Conservation (phyloP, 30 jellyfish, hydroid and myxozoan species). For the Phacellophora camtschatica region DNA sequence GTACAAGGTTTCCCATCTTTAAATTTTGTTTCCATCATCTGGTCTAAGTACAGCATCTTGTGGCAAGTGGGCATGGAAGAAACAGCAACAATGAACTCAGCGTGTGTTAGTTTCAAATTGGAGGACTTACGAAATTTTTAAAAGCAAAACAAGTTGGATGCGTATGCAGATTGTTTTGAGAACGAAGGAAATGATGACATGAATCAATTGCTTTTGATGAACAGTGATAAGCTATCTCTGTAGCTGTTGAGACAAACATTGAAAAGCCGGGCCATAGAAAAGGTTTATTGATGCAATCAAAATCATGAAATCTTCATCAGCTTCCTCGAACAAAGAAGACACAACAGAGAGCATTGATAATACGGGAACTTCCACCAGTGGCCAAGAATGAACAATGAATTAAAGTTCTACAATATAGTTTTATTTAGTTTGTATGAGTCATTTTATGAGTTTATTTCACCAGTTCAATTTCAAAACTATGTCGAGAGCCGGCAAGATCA, state of each 20-base stretch:
- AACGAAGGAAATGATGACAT: conserved; percentile 13
- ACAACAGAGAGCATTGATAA: not conserved
- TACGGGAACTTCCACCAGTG: not conserved
- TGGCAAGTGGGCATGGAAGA: not conserved
- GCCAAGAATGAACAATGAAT: not conserved
- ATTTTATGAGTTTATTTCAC: not conserved
- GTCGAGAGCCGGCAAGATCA: not conserved
- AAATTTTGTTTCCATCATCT: not conserved
- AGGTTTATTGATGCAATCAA: not conserved
- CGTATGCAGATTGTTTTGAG: not conserved
- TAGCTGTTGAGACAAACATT: not conserved
- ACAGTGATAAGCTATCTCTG: not conserved
- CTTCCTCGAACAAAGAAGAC: not conserved
- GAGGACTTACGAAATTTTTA: not conserved
- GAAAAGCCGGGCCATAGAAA: conserved; percentile 20
- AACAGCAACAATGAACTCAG: not conserved
- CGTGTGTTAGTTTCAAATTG: not conserved
- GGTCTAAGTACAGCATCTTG: too few species aligned
- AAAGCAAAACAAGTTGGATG: conserved; percentile 6
- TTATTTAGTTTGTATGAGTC: not conserved
- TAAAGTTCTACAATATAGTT: not conserved
- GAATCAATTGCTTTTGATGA: not conserved
- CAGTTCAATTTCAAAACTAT: not conserved
- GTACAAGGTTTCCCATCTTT: not conserved
- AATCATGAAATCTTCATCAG: not conserved